Percentiles rank a stretch among this genome's conserved stretches.
Conservation (phyloP, 2,888 invertebrate genomes). For the Unio pictorum region DNA sequence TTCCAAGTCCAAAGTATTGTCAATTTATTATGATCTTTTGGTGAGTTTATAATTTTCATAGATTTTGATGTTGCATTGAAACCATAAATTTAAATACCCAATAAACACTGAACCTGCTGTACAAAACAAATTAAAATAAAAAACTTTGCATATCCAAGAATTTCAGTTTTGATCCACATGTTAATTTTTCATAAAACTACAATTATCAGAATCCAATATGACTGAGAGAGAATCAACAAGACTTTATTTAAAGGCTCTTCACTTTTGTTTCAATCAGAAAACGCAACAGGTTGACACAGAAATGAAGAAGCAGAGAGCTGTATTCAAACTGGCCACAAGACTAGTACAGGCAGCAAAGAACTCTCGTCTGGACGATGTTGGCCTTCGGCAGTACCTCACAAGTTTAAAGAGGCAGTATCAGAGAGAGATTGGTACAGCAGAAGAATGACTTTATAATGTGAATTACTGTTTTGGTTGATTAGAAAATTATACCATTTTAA, state of each 20-base stretch:
- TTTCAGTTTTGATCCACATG: no score
- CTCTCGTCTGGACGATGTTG: conserved; percentile 61
- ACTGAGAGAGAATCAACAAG: no score
- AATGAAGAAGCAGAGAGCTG: conserved; percentile 46
- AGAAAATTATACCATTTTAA: no score
- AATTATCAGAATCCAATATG: no score
- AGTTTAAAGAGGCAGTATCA: conserved; percentile 54
- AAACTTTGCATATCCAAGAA: neutral
- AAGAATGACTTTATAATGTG: conserved; percentile 10
- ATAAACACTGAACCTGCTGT: neutral
- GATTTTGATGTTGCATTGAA: no score
- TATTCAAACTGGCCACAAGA: conserved; percentile 60
- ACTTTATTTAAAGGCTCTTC: neutral
- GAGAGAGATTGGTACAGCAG: conserved; percentile 28
- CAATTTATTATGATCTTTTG: no score
- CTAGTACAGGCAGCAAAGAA: conserved; percentile 63
- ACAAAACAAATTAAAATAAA: neutral
- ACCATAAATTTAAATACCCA: no score
- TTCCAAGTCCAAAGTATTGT: no score
- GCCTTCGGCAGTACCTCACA: conserved; percentile 54
- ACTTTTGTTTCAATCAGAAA: conserved; percentile 13
- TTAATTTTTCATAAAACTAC: no score
- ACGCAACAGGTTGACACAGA: conserved; percentile 40
- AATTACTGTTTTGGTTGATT: no score
- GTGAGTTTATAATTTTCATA: no score